phyloP scores from a whole-genome alignment of 1,140 invertebrate species.

The Sitobion miscanthi region DNA sequence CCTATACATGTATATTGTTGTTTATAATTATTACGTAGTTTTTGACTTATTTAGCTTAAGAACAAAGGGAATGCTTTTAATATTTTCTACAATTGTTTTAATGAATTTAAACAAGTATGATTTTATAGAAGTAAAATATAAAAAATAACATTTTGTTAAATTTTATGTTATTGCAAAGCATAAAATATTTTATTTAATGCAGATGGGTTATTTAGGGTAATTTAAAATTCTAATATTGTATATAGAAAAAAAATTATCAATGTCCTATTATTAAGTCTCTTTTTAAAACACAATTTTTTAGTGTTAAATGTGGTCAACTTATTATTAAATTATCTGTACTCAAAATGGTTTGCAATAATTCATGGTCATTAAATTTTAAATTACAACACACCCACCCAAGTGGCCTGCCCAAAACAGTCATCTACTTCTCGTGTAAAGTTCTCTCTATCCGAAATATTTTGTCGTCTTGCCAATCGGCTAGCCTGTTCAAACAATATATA shows the following conservation, averaged over 20 bases:
- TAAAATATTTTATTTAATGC: neutral
- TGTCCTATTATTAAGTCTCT: neutral
- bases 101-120: neutral
- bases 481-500: neutral
- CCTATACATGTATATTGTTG: neutral
- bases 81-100: neutral
- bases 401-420: conserved; percentile 16
- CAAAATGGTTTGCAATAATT: neutral
- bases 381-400: conserved; percentile 8
- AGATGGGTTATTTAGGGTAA: too few species aligned
- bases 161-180: neutral
- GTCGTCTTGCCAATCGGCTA: conserved; percentile 13
- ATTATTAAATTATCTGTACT: neutral
- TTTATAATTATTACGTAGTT: neutral
- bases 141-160: neutral
- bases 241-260: neutral
- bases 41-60: neutral
- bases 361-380: conserved; percentile 7
- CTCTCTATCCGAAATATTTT: conserved; percentile 8
- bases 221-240: neutral
- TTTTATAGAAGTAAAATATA: neutral
- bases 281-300: neutral
- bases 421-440: conserved; percentile 20
- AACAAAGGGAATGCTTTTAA: neutral
- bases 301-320: neutral